Conservation (phyloP, 2,113 vertebrate species). For the Falco punctatus region DNA sequence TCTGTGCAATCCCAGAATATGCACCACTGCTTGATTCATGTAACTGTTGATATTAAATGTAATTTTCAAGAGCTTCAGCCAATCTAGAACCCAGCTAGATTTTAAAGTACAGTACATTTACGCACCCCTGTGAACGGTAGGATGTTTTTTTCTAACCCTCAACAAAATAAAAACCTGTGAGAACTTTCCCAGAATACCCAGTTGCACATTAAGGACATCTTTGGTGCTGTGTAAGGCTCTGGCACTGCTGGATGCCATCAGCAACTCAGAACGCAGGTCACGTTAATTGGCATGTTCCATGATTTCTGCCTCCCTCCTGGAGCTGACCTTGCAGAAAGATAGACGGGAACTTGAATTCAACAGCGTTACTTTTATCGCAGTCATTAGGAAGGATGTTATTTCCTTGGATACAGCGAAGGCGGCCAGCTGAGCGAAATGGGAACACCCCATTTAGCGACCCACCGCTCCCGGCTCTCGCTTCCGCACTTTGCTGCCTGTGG, state of each 20-base stretch:
- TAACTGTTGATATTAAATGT: slow-evolving; percentile 71
- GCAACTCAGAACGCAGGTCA: not conserved
- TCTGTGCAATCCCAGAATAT: slow-evolving; percentile 79
- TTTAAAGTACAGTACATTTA: not conserved
- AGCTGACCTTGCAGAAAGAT: not conserved
- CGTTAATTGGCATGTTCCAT: not conserved
- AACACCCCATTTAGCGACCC: not conserved
- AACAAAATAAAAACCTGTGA: not conserved
- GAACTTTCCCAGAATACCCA: not conserved
- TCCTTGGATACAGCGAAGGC: not conserved
- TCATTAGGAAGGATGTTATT: not conserved
- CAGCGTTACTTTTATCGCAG: not conserved
- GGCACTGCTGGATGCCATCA: not conserved
- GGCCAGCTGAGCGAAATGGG: too few relatives aligned
- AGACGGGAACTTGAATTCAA: not conserved
- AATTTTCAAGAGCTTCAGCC: not conserved
- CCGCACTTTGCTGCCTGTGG: too few relatives aligned
- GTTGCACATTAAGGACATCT: not conserved
- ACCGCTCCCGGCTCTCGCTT: too few relatives aligned
- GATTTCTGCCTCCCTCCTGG: not conserved
- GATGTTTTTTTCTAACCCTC: not conserved
- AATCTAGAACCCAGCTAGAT: not conserved
- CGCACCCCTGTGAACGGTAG: not conserved
- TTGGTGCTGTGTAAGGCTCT: not conserved
- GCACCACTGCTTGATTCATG: slow-evolving; percentile 82